phyloP scores from a whole-genome alignment of 23 tunicate genomes.

The Botrylloides violaceus region DNA sequence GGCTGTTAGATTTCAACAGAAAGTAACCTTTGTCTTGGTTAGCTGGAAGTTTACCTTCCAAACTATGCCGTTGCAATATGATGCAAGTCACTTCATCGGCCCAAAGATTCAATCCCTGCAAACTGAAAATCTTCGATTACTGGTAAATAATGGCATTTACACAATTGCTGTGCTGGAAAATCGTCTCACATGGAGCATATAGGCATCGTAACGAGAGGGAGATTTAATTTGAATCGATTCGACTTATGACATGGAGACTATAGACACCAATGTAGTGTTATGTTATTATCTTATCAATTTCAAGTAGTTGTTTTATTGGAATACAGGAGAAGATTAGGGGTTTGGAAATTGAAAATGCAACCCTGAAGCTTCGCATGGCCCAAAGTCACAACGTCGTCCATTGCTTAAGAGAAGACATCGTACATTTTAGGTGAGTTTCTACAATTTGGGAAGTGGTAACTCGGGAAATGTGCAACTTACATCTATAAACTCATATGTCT shows the following conservation, averaged over 20 bases:
- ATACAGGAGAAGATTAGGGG: conserved; percentile 14
- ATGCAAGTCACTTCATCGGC: conserved; percentile 27
- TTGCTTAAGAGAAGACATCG: conserved; percentile 7
- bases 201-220: no score
- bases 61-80: conserved; percentile 11
- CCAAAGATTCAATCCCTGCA: conserved; percentile 23
- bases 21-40: no score
- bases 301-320: not conserved
- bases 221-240: no score
- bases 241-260: no score
- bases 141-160: no score
- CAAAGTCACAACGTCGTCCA: not conserved
- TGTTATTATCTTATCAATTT: not conserved
- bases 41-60: no score
- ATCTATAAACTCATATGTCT: no score
- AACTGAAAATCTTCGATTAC: conserved; percentile 15
- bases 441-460: no score
- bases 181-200: no score
- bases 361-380: conserved; percentile 7
- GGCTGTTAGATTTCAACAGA: not conserved
- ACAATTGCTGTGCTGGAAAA: no score
- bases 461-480: no score
- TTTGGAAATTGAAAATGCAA: conserved; percentile 22
- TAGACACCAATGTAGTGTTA: no score
- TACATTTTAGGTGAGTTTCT: conserved; percentile 7